Base-by-base conservation (phyloP, 2,113 vertebrate genomes). In the Dryoscopus gambensis region DNA sequence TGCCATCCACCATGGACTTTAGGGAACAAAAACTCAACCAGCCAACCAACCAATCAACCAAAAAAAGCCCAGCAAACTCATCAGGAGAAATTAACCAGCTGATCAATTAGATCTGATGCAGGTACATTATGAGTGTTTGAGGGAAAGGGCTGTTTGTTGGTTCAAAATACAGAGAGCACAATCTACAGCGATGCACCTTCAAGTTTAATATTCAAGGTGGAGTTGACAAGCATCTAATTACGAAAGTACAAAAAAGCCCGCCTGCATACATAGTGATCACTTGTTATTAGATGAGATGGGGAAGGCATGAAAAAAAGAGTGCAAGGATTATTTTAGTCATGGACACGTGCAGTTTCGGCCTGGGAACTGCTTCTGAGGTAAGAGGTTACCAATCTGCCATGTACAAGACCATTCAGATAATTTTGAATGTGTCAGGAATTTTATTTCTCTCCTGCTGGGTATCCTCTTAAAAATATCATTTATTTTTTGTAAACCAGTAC, bases 221-320 rank as follows among this genome's bases (percentile, higher is more conserved):
- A 53, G 18, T 30, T 92, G n/a, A 74, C 30, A 77, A 83, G 17
- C 33, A n/a, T 16, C 50, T 82, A 44, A 80, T 57, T 55, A 70
- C 42, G 70, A 22, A 89, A 65, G 21, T 9, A 37, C 33, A 7
- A 35, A 33, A 89, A 91, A 44, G 13, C 13, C n/a, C 0, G 0
- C 28, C 46, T 3, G 2, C 1, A 2, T 27, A 37, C 10, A 46
- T 9, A 21, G 16, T 11, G n/a, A 39, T 13, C 10, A 25, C 8
- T 47, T 93, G 13, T 24, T 56, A 60, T 11, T 40, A 75, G 19
- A 42, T 16, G 15, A 92, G 27, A 60, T 27, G 15, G 35, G 21
- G 52, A 62, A 84, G 47, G 35, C 3, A 3, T 71, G 46, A 24
- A 27, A 70, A 65, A 56, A 62, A 40, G 25, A 68, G 23, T 2